A percentile compares a stretch with the other conserved stretches of the same genome.
phyloP scores from a whole-genome alignment of 2,888 invertebrate genomes.

The Orchesellides sinensis region DNA sequence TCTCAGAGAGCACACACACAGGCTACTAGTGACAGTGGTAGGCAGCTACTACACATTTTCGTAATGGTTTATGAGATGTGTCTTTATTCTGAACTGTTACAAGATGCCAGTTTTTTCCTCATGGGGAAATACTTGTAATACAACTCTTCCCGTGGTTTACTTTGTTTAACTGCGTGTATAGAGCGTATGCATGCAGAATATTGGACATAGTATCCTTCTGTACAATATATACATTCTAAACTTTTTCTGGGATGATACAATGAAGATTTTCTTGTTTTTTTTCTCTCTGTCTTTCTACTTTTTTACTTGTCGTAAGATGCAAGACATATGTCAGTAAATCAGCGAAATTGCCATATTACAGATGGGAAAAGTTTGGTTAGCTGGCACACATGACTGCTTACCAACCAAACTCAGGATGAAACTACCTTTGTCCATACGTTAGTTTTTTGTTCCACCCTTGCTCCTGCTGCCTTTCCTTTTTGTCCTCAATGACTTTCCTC shows the following conservation, averaged over 20 bases:
- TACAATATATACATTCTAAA: not conserved
- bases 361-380: constrained; percentile 56
- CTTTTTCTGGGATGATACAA: not conserved
- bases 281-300: constrained; percentile 3
- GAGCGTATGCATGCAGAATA: no score
- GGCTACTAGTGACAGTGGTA: not conserved
- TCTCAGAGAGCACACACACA: not conserved
- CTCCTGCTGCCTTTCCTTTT: constrained; percentile 23
- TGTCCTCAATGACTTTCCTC: constrained; percentile 31
- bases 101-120: not conserved
- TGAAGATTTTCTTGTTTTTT: constrained; percentile 26
- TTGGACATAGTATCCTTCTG: not conserved
- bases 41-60: not conserved
- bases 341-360: constrained; percentile 64
- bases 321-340: constrained; percentile 66
- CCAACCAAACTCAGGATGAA: not conserved
- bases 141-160: not conserved
- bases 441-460: constrained; percentile 26
- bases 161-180: no score
- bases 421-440: not conserved
- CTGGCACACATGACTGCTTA: constrained; percentile 57
- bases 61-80: constrained; percentile 8
- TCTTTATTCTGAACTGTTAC: constrained; percentile 6
- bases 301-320: constrained; percentile 44
- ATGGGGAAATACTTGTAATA: not conserved